Percentiles rank a stretch among this genome's conserved stretches.
Evolutionary conservation across 2,888 invertebrate species (phyloP).

Genomic region (Tyria jacobaeae): DNA sequence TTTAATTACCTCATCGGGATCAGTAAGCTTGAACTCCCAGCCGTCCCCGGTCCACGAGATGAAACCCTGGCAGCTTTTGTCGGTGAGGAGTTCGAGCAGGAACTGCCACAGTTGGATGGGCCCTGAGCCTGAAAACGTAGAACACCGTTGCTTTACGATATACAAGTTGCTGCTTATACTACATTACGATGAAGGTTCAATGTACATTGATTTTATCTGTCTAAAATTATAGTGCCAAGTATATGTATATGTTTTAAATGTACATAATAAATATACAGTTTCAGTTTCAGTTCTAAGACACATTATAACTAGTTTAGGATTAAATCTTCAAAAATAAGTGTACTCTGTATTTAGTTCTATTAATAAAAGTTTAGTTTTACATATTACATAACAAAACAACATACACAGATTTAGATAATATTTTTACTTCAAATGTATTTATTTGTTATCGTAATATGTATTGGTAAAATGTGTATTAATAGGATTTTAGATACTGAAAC

Average conservation of each 20-base stretch:
- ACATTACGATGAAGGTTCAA: background rate
- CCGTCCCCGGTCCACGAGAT: constrained; percentile 99
- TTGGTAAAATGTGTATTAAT: no score
- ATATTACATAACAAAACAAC: background rate
- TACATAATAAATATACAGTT: constrained; percentile 1
- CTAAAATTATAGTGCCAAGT: background rate
- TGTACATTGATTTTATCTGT: background rate
- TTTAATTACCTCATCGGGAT: constrained; percentile 95
- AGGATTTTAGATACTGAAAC: no score
- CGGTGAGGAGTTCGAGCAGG: constrained; percentile 96
- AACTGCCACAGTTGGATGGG: constrained; percentile 99
- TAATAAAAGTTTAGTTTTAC: no score
- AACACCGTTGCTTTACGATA: constrained; percentile 83
- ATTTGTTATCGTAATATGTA: no score
- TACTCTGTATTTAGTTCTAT: background rate
- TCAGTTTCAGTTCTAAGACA: no score
- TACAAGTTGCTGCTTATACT: constrained; percentile 52
- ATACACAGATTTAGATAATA: background rate
- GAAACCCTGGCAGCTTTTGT: constrained; percentile 98
- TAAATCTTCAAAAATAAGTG: background rate
- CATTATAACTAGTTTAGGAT: background rate
- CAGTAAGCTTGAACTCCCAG: constrained; percentile 99
- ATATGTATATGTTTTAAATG: no score
- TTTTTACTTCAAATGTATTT: no score
- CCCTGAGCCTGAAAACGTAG: constrained; percentile 91